phyloP scores from a whole-genome alignment of 2,113 vertebrate genomes.

The Alectura lathami region DNA sequence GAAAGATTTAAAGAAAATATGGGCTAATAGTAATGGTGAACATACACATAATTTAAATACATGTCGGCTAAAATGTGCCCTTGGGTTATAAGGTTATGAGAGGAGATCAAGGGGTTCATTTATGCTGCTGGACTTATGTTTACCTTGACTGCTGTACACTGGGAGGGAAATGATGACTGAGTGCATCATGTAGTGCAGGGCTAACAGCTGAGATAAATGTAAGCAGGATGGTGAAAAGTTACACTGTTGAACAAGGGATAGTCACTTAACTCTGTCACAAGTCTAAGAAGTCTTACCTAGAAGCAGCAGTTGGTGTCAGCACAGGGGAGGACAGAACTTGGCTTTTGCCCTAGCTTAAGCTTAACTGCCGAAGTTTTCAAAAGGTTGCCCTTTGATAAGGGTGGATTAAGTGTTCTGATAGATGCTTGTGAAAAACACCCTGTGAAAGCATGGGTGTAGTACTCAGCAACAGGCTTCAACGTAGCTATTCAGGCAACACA shows the following conservation, averaged over 20 bases:
- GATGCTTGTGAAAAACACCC: neutral
- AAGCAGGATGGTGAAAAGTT: neutral
- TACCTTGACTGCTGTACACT: neutral
- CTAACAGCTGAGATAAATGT: neutral
- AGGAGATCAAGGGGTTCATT: neutral
- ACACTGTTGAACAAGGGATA: neutral
- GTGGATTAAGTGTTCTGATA: neutral
- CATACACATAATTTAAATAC: neutral
- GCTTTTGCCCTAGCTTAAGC: neutral
- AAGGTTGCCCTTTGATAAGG: neutral
- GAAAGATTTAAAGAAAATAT: neutral
- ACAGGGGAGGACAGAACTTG: neutral
- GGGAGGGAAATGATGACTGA: neutral
- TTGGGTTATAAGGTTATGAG: neutral
- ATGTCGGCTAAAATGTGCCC: neutral
- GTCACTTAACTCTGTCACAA: neutral
- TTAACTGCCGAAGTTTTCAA: neutral
- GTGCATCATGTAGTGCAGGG: accelerated
- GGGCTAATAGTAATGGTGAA: neutral
- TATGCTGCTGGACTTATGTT: neutral
- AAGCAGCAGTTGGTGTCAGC: neutral
- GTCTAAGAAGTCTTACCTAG: neutral
- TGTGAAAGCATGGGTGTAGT: neutral
- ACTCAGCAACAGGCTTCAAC: neutral
- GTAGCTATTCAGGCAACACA: neutral